A percentile compares a stretch with the other conserved stretches of the same genome.
Conservation (phyloP, 2,113 vertebrate genomes). For the Aspiorhynchus laticeps region DNA sequence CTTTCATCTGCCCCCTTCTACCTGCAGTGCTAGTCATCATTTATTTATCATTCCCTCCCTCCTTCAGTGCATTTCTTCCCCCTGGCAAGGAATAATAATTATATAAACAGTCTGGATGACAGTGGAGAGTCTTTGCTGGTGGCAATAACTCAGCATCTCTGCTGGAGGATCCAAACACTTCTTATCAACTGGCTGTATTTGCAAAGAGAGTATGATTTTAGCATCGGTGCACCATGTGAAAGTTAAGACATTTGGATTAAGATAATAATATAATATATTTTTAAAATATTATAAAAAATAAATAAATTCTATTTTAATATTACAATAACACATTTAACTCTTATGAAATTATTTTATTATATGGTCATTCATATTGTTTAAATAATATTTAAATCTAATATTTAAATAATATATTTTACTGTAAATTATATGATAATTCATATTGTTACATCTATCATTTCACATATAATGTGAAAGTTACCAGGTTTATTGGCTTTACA, state of each 20-base stretch:
- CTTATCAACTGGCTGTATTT: background rate
- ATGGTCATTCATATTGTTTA: no score
- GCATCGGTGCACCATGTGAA: background rate
- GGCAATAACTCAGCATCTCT: constrained; percentile 4
- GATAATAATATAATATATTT: background rate
- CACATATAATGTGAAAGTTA: no score
- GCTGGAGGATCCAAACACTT: background rate
- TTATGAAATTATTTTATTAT: no score
- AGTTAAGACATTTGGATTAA: background rate
- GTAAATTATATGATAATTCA: no score
- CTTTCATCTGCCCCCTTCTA: background rate
- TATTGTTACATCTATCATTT: no score
- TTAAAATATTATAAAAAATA: no score
- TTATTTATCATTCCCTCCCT: background rate
- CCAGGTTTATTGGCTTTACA: no score
- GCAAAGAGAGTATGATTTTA: background rate
- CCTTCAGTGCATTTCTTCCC: background rate
- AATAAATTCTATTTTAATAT: no score
- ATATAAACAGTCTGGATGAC: constrained; percentile 17
- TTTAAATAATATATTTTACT: no score
- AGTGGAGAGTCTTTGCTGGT: constrained; percentile 11
- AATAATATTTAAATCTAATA: no score
- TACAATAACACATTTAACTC: no score
- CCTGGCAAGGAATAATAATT: constrained; percentile 13
- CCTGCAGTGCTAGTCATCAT: background rate